Evolutionary conservation across 2,888 invertebrate genomes (phyloP), one percentile per base, ranked within the genome.

Genomic region (Drosophila ustulata): DNA sequence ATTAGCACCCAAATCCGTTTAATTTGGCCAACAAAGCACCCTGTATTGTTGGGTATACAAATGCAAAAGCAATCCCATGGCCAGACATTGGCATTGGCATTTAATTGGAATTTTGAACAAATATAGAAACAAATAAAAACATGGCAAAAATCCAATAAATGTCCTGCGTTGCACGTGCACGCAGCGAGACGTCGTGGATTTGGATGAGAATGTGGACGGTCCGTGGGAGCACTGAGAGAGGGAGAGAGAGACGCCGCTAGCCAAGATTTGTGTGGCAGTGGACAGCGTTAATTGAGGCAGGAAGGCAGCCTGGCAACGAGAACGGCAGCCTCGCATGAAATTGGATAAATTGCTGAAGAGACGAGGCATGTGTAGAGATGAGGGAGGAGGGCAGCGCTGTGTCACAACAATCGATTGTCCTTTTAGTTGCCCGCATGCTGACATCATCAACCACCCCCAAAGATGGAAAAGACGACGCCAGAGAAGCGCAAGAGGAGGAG

Each of bases 91-190:
- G 71, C 71, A 76, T 78, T 80, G 82, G 77, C 89, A 75, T 88
- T 88, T 88, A 88, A 88, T 89, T 88, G 88, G 89, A 88, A 88
- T 89, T 79, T 75, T 82, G 80, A 72, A 82, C 88, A 88, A 82
- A 85, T 81, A 88, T 78, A 76, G 85, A 84, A 84, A 84, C 82
- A 87, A 84, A 85, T 82, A 85, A 87, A 84, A 81, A 81, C 83
- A 84, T 49, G 75, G 70, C 65, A 77, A 82, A 89, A 91, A 91
- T 91, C 90, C 90, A 92, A 92, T 92, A 92, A 92, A 91, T 91
- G 92, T 92, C 91, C 91, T 92, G 86, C 69, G 75, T 71, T 90
- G 90, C 90, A 90, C 90, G 90, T 90, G 90, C 90, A 87, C 84
- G 61, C 68, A 65, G 81, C 75, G 70, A 68, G 76, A 66, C 59